Base-by-base conservation (phyloP, 2,888 invertebrate genomes). In the Cephus sareptanus region DNA sequence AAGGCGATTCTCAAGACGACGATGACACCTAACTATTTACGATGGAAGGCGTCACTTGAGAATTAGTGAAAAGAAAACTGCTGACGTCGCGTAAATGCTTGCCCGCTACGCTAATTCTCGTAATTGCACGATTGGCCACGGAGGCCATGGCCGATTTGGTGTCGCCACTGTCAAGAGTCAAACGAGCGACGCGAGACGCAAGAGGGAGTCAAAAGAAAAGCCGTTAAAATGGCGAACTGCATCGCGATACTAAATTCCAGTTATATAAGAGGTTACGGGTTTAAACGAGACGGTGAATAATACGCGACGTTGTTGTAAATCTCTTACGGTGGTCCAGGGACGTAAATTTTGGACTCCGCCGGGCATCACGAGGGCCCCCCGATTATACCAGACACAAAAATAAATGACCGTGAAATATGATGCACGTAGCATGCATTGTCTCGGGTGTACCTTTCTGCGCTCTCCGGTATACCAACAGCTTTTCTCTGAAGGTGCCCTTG, bases 391-490 rank as follows among this genome's bases (percentile, higher is more conserved):
- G 74, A 73, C 35, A 56, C 69, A 77, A 85, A 83, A 83, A 84
- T 82, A 83, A 83, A 84, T 82, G 81, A 83, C 84, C 83, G 87
- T 89, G 89, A 89, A 89, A 89, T 88, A 89, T 89, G 89, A 89
- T 89, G 86, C 89, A 87, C 84, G 86, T 82, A 85, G 83, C 83
- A 83, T 76, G 87, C 86, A 89, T 89, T 89, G 89, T 89, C 88
- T 87, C 85, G 84, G 75, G 40, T 69, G 33, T 40, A 76, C 33
- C 30, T 35, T 76, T 40, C 34, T 71, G 80, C 56, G 37, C 34
- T 74, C 74, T 74, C 34, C 73, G 69, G 77, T 74, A n/a, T 40
- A 69, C 56, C 68, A 15, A 71, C 71, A 31, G 33, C 71, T 71
- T 71, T 34, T 34, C 80, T 76, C 79, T 77, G 76, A 77, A 76